Evolutionary conservation across 2,888 invertebrate species (phyloP), one percentile per base, ranked within the genome.

Genomic region (Aspidiotus destructor): DNA sequence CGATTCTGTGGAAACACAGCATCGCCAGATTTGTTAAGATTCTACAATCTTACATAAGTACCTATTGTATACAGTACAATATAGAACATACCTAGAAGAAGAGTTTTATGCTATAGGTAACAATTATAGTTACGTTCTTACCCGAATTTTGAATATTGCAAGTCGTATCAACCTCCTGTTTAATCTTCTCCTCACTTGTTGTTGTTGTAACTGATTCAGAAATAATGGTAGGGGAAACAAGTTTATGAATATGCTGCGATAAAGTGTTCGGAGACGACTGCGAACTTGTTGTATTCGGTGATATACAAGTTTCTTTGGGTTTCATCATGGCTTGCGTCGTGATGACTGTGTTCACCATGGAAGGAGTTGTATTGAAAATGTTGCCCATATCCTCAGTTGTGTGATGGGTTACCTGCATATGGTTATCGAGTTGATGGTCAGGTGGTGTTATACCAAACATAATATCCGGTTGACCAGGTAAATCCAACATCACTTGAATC

Each of bases 141-240:
- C 69, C 69, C 10, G 69, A 69, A 13, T 68, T 70, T 9, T 68
- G 68, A 55, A 70, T 61, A 58, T 64, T 68, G 57, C 62, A 68
- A 48, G 53, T 67, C 9, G 63, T 69, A 42, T 61, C 62, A n/a
- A 62, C 62, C 16, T 67, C 67, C 42, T 69, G 69, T 62, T 69
- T 68, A 41, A 41, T 53, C 28, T 69, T 69, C 9, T 69, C 69
- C 40, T 62, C 62, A 13, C 17, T 10, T 2, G 57, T 69, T 11
- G 69, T 69, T 5, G 69, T 69, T 0, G 69, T 62, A 0, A 69
- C 69, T 8, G 62, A 62, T 57, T 69, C 69, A 11, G 62, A 17
- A 55, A 15, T 28, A 7, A 55, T 55, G 7, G 28, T 28, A 3
- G 58, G 10, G 7, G 42, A 48, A 1, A 58, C 60, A 5, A 28